Conservation (phyloP, 2,888 invertebrate species). For the Cerceris rybyensis region DNA sequence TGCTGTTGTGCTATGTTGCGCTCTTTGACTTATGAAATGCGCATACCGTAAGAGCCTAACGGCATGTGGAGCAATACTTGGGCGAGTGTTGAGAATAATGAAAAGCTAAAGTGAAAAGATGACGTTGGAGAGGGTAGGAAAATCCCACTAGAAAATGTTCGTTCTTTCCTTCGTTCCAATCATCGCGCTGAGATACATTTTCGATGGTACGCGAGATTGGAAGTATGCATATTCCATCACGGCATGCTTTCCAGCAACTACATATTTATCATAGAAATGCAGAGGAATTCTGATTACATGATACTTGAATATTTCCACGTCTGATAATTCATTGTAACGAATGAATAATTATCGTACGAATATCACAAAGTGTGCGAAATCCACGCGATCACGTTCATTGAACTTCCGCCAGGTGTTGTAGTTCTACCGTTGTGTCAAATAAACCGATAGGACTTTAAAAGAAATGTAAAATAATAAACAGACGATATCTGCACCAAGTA, state of each 20-base stretch:
- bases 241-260: neutral
- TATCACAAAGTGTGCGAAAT: neutral
- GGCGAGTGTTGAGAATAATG: constrained; percentile 4
- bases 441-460: neutral
- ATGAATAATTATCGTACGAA: neutral
- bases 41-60: constrained; percentile 23
- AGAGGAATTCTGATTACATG: neutral
- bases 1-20: neutral
- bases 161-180: neutral
- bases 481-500: too few relatives aligned
- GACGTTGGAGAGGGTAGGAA: neutral
- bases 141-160: neutral
- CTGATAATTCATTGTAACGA: neutral
- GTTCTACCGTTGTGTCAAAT: neutral
- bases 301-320: neutral
- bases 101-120: constrained; percentile 30
- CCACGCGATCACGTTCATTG: neutral
- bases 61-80: constrained; percentile 3
- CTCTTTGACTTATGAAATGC: constrained; percentile 7
- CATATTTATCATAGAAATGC: neutral
- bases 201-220: neutral
- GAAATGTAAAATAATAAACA: too few relatives aligned
- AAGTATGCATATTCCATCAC: neutral
- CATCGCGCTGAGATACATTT: neutral
- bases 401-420: neutral